Evolutionary conservation across 2,888 invertebrate genomes (phyloP).

Genomic region (Ormia ochracea): DNA sequence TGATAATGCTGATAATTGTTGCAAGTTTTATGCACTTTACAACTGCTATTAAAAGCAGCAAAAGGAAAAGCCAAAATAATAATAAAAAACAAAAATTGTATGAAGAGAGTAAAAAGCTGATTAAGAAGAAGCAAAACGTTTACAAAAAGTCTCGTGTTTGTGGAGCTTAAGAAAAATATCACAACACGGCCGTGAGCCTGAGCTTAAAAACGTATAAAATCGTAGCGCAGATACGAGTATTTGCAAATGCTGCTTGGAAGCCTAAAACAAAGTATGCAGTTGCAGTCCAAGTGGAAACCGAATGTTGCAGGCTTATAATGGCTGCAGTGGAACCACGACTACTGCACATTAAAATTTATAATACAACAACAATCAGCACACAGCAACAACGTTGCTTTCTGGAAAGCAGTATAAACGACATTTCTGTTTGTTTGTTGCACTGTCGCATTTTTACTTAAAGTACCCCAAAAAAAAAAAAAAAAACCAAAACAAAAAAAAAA

Average conservation of each 20-base stretch:
- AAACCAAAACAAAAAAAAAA: too few relatives aligned
- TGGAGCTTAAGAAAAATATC: not conserved
- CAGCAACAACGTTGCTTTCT: slow-evolving; percentile 20
- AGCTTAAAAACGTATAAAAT: not conserved
- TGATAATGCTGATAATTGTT: slow-evolving; percentile 40
- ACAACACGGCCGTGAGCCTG: not conserved
- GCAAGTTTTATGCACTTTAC: slow-evolving; percentile 2
- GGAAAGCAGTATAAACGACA: slow-evolving; percentile 9
- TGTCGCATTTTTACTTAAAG: not conserved
- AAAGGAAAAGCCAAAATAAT: not conserved
- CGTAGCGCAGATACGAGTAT: slow-evolving; percentile 14
- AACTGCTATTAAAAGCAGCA: not conserved
- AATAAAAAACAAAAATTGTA: too few relatives aligned
- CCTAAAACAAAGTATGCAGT: slow-evolving; percentile 17
- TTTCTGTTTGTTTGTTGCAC: not conserved
- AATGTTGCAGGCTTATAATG: not conserved
- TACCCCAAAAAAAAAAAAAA: not conserved
- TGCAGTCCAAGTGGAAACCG: not conserved
- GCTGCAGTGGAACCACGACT: not conserved
- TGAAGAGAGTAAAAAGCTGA: not conserved
- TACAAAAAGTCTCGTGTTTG: slow-evolving; percentile 27
- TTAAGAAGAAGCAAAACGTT: slow-evolving; percentile 35
- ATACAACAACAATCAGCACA: slow-evolving; percentile 35
- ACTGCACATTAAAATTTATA: slow-evolving; percentile 48
- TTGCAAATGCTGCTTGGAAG: not conserved